Conservation (phyloP, 2,113 vertebrate species). For the Thermophis baileyi region DNA sequence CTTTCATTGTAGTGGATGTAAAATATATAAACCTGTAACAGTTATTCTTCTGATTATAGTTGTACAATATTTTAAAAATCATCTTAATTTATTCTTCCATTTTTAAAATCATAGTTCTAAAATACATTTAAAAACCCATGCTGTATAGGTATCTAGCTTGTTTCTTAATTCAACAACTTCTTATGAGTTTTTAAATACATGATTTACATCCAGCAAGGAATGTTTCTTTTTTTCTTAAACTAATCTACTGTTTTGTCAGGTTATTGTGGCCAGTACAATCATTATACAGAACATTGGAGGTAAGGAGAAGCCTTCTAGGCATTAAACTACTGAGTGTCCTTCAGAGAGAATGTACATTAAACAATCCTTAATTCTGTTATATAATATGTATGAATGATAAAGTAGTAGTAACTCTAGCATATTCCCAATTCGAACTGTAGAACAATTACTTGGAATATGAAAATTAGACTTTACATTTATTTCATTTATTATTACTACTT, state of each 20-base stretch:
- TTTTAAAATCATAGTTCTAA: neutral
- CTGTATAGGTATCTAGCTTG: neutral
- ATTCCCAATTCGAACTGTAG: neutral
- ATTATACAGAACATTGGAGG: slow-evolving; percentile 94
- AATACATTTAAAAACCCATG: neutral
- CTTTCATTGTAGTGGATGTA: neutral
- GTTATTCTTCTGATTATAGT: neutral
- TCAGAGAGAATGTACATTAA: neutral
- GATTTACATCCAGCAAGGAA: slow-evolving; percentile 28
- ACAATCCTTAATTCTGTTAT: neutral
- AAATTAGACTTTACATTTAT: neutral
- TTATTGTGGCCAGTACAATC: slow-evolving; percentile 85
- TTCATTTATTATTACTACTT: too few species aligned
- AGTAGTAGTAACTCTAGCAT: neutral
- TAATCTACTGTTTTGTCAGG: slow-evolving; percentile 67
- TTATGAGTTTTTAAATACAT: slow-evolving; percentile 36
- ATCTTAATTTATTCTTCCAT: neutral
- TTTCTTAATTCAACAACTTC: slow-evolving; percentile 20
- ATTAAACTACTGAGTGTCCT: neutral
- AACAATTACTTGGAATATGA: neutral
- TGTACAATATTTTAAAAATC: neutral
- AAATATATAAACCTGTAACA: neutral
- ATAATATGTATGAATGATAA: neutral
- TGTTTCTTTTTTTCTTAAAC: slow-evolving; percentile 37
- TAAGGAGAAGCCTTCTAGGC: slow-evolving; percentile 66